A percentile compares a stretch with the other conserved stretches of the same genome.
Evolutionary conservation across 1,140 invertebrate genomes (phyloP).

Genomic region (Nephila pilipes): DNA sequence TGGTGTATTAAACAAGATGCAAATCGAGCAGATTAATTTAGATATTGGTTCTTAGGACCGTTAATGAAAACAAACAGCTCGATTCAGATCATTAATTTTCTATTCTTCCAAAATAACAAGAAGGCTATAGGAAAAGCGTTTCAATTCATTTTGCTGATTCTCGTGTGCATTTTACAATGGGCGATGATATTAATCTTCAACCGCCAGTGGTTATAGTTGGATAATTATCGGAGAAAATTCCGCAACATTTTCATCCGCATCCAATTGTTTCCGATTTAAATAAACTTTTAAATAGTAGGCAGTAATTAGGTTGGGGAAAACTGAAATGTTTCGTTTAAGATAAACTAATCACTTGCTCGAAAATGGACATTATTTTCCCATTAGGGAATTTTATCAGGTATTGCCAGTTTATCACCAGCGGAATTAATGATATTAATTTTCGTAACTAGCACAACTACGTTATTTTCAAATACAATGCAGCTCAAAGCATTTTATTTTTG

Average conservation of each 20-base stretch:
- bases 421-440: too few species aligned
- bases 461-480: too few species aligned
- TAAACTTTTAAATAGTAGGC: background rate
- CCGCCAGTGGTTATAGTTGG: background rate
- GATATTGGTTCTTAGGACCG: background rate
- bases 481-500: too few species aligned
- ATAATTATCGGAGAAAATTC: conserved; percentile 31
- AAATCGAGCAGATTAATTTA: background rate
- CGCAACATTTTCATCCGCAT: background rate
- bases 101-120: background rate
- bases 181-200: background rate
- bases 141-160: background rate
- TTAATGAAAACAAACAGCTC: background rate
- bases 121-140: background rate
- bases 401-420: background rate
- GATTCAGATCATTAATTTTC: background rate
- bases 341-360: background rate
- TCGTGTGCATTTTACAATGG: background rate
- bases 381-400: conserved; percentile 1
- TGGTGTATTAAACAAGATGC: too few species aligned
- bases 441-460: too few species aligned
- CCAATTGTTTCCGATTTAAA: conserved; percentile 29
- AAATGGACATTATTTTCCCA: conserved; percentile 28
- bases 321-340: background rate
- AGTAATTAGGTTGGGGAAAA: background rate